A percentile compares a stretch with the other conserved stretches of the same genome.
Evolutionary conservation across 2,888 invertebrate genomes (phyloP).

Genomic region (Stenchaetothrips biformis): DNA sequence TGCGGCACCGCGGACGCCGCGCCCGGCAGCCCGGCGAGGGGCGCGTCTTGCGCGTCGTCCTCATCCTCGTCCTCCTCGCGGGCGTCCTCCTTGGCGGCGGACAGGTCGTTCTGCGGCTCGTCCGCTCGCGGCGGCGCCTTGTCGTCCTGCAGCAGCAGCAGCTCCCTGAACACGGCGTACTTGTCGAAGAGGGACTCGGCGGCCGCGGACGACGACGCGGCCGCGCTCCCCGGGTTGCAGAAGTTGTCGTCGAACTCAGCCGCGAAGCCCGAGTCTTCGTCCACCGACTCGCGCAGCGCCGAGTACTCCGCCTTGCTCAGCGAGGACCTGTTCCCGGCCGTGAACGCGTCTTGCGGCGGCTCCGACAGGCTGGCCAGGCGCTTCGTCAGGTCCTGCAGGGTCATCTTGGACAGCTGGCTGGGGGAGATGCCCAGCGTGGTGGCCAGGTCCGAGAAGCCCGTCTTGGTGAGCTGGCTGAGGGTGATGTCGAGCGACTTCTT

Average conservation of each 20-base stretch:
- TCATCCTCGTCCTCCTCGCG: background rate
- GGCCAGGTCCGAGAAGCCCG: conserved; percentile 76
- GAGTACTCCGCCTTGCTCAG: conserved; percentile 38
- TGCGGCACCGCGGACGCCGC: background rate
- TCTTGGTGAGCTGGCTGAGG: conserved; percentile 72
- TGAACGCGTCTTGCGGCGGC: conserved; percentile 39
- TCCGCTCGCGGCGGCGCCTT: no score
- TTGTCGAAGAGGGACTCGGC: conserved; percentile 63
- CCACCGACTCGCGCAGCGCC: conserved; percentile 39
- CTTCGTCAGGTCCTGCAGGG: conserved; percentile 77
- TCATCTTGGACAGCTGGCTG: conserved; percentile 75
- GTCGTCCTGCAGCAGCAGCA: conserved; percentile 63
- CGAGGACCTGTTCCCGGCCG: conserved; percentile 38
- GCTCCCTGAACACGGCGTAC: conserved; percentile 82
- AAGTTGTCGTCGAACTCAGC: conserved; percentile 61
- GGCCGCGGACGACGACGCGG: background rate
- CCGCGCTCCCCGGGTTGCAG: conserved; percentile 15
- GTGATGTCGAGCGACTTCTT: conserved; percentile 64
- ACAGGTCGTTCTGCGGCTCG: background rate
- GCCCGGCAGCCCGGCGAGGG: background rate
- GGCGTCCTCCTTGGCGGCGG: background rate
- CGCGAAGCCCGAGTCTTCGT: conserved; percentile 42
- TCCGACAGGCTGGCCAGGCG: conserved; percentile 58
- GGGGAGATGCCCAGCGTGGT: conserved; percentile 69
- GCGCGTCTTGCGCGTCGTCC: no score